Base-by-base conservation (phyloP, 2,888 invertebrate genomes). In the Nephrotoma guestfalica region DNA sequence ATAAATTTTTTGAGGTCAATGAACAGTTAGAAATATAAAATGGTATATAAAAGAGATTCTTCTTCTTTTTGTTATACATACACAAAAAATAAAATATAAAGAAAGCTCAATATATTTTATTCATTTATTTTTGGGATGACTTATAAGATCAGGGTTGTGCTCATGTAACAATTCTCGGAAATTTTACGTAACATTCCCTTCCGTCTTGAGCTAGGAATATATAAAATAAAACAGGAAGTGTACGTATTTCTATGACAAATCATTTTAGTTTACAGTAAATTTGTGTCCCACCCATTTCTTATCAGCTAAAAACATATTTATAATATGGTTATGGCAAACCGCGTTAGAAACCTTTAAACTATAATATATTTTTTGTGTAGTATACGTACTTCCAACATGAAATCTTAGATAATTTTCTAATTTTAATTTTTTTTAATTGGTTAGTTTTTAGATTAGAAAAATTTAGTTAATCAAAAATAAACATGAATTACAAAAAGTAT, bases 1-100 rank as follows among this genome's bases (percentile, higher is more conserved):
- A 84, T 84, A 84, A 11, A 84, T 84, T 84, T 41, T 84, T 84
- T 84, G 84, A 84, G 84, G 84, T 84, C 84, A 84, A 84, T 84
- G 84, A 84, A 84, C 84, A 84, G 84, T 84, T 84, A 84, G 84
- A 84, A 30, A 42, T 84, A 84, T 41, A 42, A 71, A 5, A 30
- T 13, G 18, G 4, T 71, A 30, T 71, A 71, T 71, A 71, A 30
- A 30, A 71, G 9, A 71, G 18, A 71, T 71, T 3, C 30, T 71
- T 2, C 30, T 30, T 30, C 30, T 30, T 30, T 30, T 30, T 30
- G 9, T 51, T 71, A 71, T 30, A 30, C 9, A 30, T 57, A 30
- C 71, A 71, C 18, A 71, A 7, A 71, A 71, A 51, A 51, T 15
- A 57, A 15, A 2, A 57, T 57, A 15, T 15, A 57, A 57, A 57